Conservation (phyloP, 2,888 invertebrate genomes). For the Tetragonisca angustula region DNA sequence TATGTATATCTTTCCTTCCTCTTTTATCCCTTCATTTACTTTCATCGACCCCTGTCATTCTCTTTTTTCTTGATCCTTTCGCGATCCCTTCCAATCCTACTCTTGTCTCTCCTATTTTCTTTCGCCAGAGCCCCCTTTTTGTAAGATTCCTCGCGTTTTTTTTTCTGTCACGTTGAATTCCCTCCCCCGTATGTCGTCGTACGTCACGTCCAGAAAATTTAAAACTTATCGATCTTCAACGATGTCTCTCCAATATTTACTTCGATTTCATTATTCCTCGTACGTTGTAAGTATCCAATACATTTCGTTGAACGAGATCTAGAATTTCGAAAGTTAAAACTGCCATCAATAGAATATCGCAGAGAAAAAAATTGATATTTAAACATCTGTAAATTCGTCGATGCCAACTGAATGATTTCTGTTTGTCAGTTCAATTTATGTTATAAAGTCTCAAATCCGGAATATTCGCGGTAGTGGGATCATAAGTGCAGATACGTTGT, state of each 20-base stretch:
- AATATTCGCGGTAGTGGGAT: not conserved
- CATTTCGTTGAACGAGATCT: not conserved
- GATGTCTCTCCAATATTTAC: not conserved
- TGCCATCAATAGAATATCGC: not conserved
- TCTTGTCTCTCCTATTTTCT: conserved; percentile 61
- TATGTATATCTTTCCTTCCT: not conserved
- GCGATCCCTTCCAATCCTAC: conserved; percentile 58
- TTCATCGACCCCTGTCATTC: conserved; percentile 41
- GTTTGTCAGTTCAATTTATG: conserved; percentile 13
- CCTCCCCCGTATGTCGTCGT: conserved; percentile 5
- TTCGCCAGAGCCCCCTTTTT: conserved; percentile 33
- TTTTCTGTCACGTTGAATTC: conserved; percentile 46
- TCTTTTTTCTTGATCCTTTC: conserved; percentile 62
- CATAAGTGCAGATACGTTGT: conserved; percentile 18
- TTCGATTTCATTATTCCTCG: not conserved
- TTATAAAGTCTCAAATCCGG: conserved; percentile 43
- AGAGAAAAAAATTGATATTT: not conserved
- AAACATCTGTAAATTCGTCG: conserved; percentile 6
- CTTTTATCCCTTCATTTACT: conserved; percentile 29
- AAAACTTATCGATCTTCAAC: conserved; percentile 71
- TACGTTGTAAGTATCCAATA: not conserved
- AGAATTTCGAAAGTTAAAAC: not conserved
- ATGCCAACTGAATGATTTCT: not conserved
- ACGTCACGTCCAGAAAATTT: conserved; percentile 35
- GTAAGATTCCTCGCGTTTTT: conserved; percentile 11